Evolutionary conservation across 2,113 vertebrate species (phyloP).

Genomic region (Otis tarda): DNA sequence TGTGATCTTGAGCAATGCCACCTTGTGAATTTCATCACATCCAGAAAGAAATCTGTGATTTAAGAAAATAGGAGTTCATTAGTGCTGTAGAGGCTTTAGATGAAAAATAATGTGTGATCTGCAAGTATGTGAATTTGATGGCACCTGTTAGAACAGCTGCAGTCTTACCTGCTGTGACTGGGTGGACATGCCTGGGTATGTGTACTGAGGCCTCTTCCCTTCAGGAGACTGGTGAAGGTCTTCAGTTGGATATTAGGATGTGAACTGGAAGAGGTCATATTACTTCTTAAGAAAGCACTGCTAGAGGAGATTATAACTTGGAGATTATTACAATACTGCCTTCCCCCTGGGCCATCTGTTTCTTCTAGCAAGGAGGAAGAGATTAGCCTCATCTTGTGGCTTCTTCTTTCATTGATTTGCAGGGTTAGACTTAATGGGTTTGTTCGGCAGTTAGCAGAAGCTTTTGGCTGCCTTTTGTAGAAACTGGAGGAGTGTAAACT

Average conservation of each 20-base stretch:
- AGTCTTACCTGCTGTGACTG: not conserved
- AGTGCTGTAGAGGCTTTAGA: not conserved
- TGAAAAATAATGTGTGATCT: accelerated
- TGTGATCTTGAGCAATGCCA: not conserved
- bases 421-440: not conserved
- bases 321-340: not conserved
- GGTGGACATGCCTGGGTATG: not conserved
- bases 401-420: not conserved
- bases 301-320: not conserved
- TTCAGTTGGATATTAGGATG: not conserved
- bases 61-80: not conserved
- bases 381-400: not conserved
- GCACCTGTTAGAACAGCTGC: not conserved
- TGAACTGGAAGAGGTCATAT: not conserved
- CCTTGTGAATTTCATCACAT: not conserved
- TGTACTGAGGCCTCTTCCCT: not conserved
- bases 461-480: not conserved
- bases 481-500: not conserved
- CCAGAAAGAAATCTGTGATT: not conserved
- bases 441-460: not conserved
- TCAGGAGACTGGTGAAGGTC: not conserved
- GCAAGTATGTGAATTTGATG: not conserved
- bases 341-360: not conserved
- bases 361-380: not conserved
- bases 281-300: not conserved